Evolutionary conservation across 2,888 invertebrate species (phyloP).

Genomic region (Epiperipatus broadwayi): DNA sequence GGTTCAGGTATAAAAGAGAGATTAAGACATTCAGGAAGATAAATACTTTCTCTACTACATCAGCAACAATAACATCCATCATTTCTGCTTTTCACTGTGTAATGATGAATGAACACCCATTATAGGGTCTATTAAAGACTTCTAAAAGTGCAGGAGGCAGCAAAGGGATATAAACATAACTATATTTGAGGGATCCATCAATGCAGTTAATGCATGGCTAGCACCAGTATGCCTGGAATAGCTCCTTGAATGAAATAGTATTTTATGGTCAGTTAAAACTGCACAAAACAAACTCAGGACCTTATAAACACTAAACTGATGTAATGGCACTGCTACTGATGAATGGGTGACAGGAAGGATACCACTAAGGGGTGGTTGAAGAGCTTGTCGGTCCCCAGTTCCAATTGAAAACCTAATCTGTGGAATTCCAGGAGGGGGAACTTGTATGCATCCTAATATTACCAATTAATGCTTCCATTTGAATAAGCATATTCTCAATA

Average conservation of each 20-base stretch:
- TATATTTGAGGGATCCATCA: slow-evolving; percentile 69
- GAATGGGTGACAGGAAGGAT: slow-evolving; percentile 71
- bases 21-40: too few relatives aligned
- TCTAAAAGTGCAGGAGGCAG: slow-evolving; percentile 78
- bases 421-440: slow-evolving; percentile 78
- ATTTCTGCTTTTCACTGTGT: slow-evolving; percentile 65
- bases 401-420: slow-evolving; percentile 91
- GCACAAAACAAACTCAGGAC: slow-evolving; percentile 79
- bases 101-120: slow-evolving; percentile 84
- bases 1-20: too few relatives aligned
- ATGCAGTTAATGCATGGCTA: slow-evolving; percentile 71
- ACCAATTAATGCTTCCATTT: slow-evolving; percentile 77
- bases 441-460: slow-evolving; percentile 86
- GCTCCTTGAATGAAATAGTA: slow-evolving; percentile 80
- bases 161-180: slow-evolving; percentile 88
- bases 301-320: slow-evolving; percentile 71
- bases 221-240: slow-evolving; percentile 77
- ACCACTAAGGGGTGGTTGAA: slow-evolving; percentile 75
- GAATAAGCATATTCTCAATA: slow-evolving; percentile 66
- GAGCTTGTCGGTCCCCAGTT: slow-evolving; percentile 78
- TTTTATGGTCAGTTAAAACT: slow-evolving; percentile 91
- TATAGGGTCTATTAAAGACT: slow-evolving; percentile 84
- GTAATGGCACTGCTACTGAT: slow-evolving; percentile 58
- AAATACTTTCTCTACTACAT: too few relatives aligned
- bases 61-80: too few relatives aligned